These are phyloP conservation scores for Hirtodrosophila histrioides DNA, from an alignment of 2,888 invertebrate genomes.

Conservation along the genomic window DNA sequence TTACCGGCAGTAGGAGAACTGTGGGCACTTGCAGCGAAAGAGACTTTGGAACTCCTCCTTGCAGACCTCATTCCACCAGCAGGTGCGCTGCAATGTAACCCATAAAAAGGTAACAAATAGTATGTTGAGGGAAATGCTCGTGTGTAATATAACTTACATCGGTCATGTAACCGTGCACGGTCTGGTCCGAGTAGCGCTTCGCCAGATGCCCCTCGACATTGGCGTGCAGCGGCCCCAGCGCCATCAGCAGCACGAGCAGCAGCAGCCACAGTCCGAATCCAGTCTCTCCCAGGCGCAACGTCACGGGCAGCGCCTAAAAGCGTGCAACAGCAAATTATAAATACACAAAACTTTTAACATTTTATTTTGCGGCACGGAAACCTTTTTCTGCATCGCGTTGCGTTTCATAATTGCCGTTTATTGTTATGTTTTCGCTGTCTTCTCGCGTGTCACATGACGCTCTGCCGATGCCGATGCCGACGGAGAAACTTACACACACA, in stretches of 20 bases:
- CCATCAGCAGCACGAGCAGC: conserved; percentile 41
- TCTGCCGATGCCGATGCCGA: conserved; percentile 13
- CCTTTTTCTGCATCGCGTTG: conserved; percentile 57
- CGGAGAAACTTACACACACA: conserved; percentile 15
- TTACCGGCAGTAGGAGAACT: conserved; percentile 92
- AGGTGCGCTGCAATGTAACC: conserved; percentile 89
- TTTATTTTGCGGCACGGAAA: conserved; percentile 17
- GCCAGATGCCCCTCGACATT: conserved; percentile 82
- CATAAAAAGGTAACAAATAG: not conserved
- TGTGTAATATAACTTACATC: conserved; percentile 86
- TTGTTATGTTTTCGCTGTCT: conserved; percentile 41
- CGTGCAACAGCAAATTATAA: conserved; percentile 22
- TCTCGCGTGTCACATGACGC: conserved; percentile 54
- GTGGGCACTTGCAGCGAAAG: conserved; percentile 94
- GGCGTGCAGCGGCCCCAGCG: conserved; percentile 37
- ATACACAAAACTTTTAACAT: conserved; percentile 10
- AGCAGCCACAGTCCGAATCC: conserved; percentile 34
- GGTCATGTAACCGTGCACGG: conserved; percentile 92
- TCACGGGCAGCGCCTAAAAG: conserved; percentile 47
- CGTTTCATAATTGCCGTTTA: conserved; percentile 53
- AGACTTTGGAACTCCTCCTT: conserved; percentile 95
- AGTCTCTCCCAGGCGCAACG: conserved; percentile 14
- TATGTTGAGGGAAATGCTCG: not conserved
- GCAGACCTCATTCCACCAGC: conserved; percentile 97
- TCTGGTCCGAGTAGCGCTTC: conserved; percentile 91